Evolutionary conservation across 1,140 invertebrate species (phyloP), one percentile per base, ranked within the genome.

Genomic region (Drosophila ambigua): DNA sequence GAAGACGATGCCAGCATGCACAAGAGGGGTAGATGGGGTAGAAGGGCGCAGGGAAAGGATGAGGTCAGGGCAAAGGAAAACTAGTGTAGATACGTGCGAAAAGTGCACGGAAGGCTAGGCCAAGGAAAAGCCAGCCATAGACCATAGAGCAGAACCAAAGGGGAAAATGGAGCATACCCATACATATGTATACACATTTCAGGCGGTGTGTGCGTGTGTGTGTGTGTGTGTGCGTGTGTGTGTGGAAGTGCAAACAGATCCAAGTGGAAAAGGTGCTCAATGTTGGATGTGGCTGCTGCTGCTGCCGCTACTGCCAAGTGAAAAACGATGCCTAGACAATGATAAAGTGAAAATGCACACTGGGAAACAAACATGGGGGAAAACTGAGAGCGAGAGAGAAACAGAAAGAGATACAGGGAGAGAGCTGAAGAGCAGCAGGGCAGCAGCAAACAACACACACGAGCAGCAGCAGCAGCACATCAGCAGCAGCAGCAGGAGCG

Each of bases 291-390:
- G 46, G 46, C 43, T 61, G 39, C 28, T 61, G 39, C 28, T 46
- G 50, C 66, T 69, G 45, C 35, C 58, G 44, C 53, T 58, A 41
- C 61, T 75, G 69, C 60, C 75, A 83, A 74, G 77, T 87, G 78
- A 62, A 72, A 87, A 87, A 78, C 62, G 53, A 55, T 52, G 82
- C 78, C 59, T 71, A 78, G 82, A 85, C 82, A 87, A 85, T 87
- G 83, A 85, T 78, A 85, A 85, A 85, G 82, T 87, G 82, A 82
- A 87, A 82, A 73, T 74, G 81, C 73, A 81, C 61, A 81, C 78
- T 68, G 35, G 57, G 45, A 68, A 44, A 41, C 54, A 68, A 67
- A 57, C 63, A 54, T 41, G 13, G 8, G 23, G 16, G 35, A 28
- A 67, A 48, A 44, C 48, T 52, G 43, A 46, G 4, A 48, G 28